phyloP scores from a whole-genome alignment of 23 tunicate species.

The Phallusia fumigata region DNA sequence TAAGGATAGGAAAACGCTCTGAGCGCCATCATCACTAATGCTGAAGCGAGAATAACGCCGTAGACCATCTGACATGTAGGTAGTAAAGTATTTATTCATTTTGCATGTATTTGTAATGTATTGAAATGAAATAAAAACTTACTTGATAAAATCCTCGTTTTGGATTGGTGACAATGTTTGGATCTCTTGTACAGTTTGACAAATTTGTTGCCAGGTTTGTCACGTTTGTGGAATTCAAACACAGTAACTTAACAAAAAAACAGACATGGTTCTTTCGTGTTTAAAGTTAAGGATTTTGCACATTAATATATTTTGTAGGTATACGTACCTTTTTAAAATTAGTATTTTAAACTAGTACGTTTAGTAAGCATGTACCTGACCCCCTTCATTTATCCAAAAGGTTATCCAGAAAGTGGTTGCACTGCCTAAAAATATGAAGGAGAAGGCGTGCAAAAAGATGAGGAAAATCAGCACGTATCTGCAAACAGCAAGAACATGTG shows the following conservation, averaged over 20 bases:
- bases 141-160: constrained; percentile 19
- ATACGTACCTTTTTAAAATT: no score
- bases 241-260: not conserved
- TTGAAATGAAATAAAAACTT: not conserved
- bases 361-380: not conserved
- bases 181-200: not conserved
- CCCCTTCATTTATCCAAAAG: not conserved
- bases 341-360: not conserved
- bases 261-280: no score
- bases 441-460: not conserved
- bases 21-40: constrained; percentile 16
- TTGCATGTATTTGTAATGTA: not conserved
- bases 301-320: no score
- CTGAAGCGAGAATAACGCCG: constrained; percentile 19
- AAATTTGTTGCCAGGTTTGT: not conserved
- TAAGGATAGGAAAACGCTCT: constrained; percentile 33
- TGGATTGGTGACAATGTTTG: not conserved
- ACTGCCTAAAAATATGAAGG: not conserved
- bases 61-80: constrained; percentile 19
- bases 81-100: not conserved
- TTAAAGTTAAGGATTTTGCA: no score
- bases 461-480: not conserved
- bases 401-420: not conserved
- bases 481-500: not conserved
- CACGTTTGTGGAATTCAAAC: not conserved